phyloP scores from a whole-genome alignment of 2,797 vertebrate species.

The Enteromius mattozi region DNA sequence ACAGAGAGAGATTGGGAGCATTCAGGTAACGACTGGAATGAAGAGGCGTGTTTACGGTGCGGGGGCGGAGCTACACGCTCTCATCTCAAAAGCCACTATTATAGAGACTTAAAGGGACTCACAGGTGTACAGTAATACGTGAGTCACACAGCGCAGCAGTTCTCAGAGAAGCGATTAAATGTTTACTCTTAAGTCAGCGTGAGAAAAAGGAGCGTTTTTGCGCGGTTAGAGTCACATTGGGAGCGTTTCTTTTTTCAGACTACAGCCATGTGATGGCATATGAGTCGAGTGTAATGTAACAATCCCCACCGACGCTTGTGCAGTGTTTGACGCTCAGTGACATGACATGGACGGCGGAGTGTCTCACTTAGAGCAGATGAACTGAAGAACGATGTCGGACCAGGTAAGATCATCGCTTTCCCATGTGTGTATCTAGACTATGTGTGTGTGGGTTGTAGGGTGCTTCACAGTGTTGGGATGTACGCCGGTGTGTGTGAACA shows the following conservation, averaged over 20 bases:
- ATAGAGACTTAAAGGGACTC: constrained; percentile 44
- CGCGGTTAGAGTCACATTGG: constrained; percentile 54
- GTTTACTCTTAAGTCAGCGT: constrained; percentile 24
- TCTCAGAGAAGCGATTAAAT: constrained; percentile 30
- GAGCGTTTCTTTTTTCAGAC: constrained; percentile 62
- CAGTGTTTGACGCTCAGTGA: constrained; percentile 58
- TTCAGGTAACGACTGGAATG: constrained; percentile 21
- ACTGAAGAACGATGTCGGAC: constrained; percentile 75
- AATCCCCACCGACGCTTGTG: constrained; percentile 42
- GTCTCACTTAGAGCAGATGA: constrained; percentile 61
- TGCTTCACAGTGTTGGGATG: constrained; percentile 12
- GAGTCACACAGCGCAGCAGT: not conserved
- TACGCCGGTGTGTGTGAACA: constrained; percentile 39
- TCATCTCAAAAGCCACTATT: constrained; percentile 17
- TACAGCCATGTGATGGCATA: constrained; percentile 46
- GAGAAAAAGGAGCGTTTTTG: constrained; percentile 54
- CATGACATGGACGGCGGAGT: constrained; percentile 66
- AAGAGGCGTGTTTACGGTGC: constrained; percentile 39
- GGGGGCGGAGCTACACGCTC: constrained; percentile 33
- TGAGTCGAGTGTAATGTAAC: constrained; percentile 43
- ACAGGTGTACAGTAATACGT: constrained; percentile 66
- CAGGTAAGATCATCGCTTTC: constrained; percentile 72
- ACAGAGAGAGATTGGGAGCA: constrained; percentile 33
- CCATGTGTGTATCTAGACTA: not conserved
- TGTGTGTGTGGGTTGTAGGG: not conserved